A percentile compares a stretch with the other conserved stretches of the same genome.
Evolutionary conservation across 2,113 vertebrate genomes (phyloP).

Genomic region (Hippocampus mohnikei): DNA sequence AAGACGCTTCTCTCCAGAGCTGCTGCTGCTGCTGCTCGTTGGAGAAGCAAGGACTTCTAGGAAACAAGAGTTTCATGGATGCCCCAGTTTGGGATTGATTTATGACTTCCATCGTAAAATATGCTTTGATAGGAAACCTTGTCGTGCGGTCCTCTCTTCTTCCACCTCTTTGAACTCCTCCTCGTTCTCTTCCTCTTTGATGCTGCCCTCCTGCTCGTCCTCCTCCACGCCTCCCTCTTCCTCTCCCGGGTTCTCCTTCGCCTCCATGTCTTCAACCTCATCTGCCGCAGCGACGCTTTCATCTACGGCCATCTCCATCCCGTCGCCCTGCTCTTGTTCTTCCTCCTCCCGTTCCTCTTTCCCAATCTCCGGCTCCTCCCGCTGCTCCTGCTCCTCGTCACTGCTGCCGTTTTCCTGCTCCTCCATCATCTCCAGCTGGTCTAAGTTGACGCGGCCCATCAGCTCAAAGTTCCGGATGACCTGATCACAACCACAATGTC

Average conservation of each 20-base stretch:
- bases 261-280: conserved; percentile 46
- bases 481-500: conserved; percentile 60
- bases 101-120: not conserved
- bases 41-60: conserved; percentile 61
- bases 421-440: conserved; percentile 92
- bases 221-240: conserved; percentile 75
- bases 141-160: conserved; percentile 30
- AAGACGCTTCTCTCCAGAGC: conserved; percentile 78
- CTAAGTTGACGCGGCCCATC: conserved; percentile 93
- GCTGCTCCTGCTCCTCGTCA: conserved; percentile 64
- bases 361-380: conserved; percentile 40
- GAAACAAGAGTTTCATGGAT: conserved; percentile 34
- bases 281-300: conserved; percentile 20
- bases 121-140: conserved; percentile 44
- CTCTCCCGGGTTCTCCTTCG: conserved; percentile 77
- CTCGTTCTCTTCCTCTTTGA: conserved; percentile 33
- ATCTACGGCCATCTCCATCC: conserved; percentile 32
- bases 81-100: not conserved
- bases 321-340: conserved; percentile 21
- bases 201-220: conserved; percentile 73
- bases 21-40: conserved; percentile 46
- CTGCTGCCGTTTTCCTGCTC: conserved; percentile 85
- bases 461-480: conserved; percentile 97
- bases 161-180: conserved; percentile 41
- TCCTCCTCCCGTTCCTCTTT: conserved; percentile 25